Percentiles rank a stretch among this genome's conserved stretches.
phyloP scores from a whole-genome alignment of 37 sponge, comb jelly and placozoan species.

The Theonella swinhoei region DNA sequence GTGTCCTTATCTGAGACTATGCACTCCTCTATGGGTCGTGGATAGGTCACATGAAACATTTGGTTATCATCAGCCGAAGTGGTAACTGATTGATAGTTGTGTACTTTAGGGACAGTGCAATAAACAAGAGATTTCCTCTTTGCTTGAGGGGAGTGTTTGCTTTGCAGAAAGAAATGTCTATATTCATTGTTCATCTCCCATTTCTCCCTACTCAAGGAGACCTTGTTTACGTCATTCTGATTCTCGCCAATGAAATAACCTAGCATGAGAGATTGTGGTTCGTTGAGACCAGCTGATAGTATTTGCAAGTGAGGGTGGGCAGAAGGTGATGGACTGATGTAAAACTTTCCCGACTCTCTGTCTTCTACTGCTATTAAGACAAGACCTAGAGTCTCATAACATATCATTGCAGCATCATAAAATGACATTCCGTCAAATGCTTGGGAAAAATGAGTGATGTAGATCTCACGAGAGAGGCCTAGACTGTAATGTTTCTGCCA shows the following conservation, averaged over 20 bases:
- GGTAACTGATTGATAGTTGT: background rate
- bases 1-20: too few relatives aligned
- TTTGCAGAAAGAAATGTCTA: too few relatives aligned
- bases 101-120: background rate
- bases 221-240: constrained; percentile 14
- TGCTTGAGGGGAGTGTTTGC: too few relatives aligned
- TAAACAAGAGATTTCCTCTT: background rate
- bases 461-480: constrained; percentile 81
- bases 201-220: background rate
- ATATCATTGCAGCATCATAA: constrained; percentile 61
- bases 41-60: background rate
- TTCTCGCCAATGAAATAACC: constrained; percentile 80
- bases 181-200: too few relatives aligned
- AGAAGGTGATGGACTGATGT: constrained; percentile 33
- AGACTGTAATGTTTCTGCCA: constrained; percentile 53
- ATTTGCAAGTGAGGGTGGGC: background rate
- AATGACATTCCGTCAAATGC: constrained; percentile 39
- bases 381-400: constrained; percentile 70
- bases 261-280: too few relatives aligned
- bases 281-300: background rate
- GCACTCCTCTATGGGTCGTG: background rate
- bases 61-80: background rate
- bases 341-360: background rate
- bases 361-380: constrained; percentile 73
- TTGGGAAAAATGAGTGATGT: constrained; percentile 46